Base-by-base conservation (phyloP, 2,113 vertebrate genomes). In the Mellivora capensis region DNA sequence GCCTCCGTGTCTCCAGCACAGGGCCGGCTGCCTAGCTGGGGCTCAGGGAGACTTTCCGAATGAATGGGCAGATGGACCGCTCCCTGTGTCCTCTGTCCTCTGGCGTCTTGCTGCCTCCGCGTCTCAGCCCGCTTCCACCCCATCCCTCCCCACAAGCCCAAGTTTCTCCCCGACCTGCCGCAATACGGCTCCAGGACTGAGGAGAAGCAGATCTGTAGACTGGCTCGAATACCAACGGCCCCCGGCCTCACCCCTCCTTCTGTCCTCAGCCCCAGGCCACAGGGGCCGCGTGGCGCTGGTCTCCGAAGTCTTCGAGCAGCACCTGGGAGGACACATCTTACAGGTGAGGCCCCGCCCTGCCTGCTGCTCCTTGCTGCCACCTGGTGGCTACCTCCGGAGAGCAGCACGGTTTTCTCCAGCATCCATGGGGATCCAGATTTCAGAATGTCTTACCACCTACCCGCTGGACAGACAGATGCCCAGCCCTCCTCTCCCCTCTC, bases 301-400 rank as follows among this genome's bases (percentile, higher is more conserved):
- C 12, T 99, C 99, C 0, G 99, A 99, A 96, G 98, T 99, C 96
- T 99, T 99, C 84, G 99, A 99, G 95, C 99, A 99, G 97, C 99
- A 99, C 96, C 98, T 99, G 17, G 99, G 99, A 47, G 99, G 99
- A 31, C 99, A 99, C 98, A 99, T 99, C 64, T 96, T 99, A 82
- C 99, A 99, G 99, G 99, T 99, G 96, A 98, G 97, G 13, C 57
- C 21, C 69, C 25, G 9, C 74, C 52, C 31, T 0, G 27, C 85
- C 96, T 49, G 74, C 57, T 82, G 94, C 90, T 95, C 87, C 39
- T 42, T 93, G 47, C 94, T 90, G 87, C 95, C 97, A 82, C 62
- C 94, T 88, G 34, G 84, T 92, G 98, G 97, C 59, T 7, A 1
- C 0, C 0, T 0, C 6, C 0, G 2, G 29, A 27, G 79, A 87